Base-by-base conservation (phyloP, 2,113 vertebrate species). In the Tachysurus fulvidraco region DNA sequence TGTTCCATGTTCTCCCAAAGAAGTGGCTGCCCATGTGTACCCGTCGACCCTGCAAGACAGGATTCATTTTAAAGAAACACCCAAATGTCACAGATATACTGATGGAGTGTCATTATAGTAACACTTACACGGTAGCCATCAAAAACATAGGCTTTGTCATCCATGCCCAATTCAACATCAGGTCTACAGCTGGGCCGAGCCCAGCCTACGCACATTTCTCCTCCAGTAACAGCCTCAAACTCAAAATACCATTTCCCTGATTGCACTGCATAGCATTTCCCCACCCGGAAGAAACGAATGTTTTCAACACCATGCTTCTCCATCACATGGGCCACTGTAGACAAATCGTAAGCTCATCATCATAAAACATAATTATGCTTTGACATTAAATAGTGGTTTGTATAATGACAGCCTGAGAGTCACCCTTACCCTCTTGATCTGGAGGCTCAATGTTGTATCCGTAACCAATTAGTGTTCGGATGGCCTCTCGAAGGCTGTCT, bases 161-260 rank as follows among this genome's bases (percentile, higher is more conserved):
- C 98, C 7, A 92, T 89, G 46, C 98, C 98, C 65, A 99, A 79
- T 57, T 98, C 97, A 17, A 98, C 0, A 0, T 99, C 96, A 3
- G 98, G 97, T 86, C 96, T 96, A 91, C 97, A 98, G 91, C 93
- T 96, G 21, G 97, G 97, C 88, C 97, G 95, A 88, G 98, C 98
- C 98, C 98, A 99, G 92, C 98, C 98, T 3, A 99, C 98, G 44
- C 96, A 96, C 98, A 99, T 99, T 59, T 99, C 98, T 50, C 98
- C 98, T 92, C 96, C 97, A 0, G 94, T 98, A 84, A 97, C 93
- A 25, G 95, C 97, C 92, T 99, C 98, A 92, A 99, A 99, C 91
- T 99, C 98, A 93, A 98, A 99, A 93, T 99, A 99, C 98, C 98
- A 99, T 92, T 97, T 98, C 80, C 98, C 98, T 9, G 95, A 95